These are phyloP conservation scores for Liparis tanakae DNA, from an alignment of 2,797 vertebrate genomes.

Conservation along the genomic window DNA sequence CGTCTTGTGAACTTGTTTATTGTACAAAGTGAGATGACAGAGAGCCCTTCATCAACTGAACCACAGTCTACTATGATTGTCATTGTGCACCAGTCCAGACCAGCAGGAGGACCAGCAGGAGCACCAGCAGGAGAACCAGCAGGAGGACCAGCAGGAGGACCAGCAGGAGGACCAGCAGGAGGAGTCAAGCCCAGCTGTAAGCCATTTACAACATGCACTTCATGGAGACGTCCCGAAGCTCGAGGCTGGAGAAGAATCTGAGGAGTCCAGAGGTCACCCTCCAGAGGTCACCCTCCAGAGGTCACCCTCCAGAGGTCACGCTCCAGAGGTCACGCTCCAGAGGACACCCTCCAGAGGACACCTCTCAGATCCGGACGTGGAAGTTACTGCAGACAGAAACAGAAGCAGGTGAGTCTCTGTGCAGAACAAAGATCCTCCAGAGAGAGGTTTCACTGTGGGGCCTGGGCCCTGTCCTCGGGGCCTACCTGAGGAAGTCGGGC, in stretches of 20 bases:
- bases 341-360: no score
- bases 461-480: no score
- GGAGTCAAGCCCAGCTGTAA: slow-evolving; percentile 61
- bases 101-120: slow-evolving; percentile 49
- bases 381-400: slow-evolving; percentile 88
- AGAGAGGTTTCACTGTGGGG: background rate
- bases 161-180: background rate
- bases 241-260: no score
- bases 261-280: no score
- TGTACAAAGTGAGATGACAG: slow-evolving; percentile 61
- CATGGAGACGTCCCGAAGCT: slow-evolving; percentile 42
- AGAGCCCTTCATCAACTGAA: slow-evolving; percentile 88
- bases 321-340: no score
- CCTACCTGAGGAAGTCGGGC: no score
- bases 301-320: no score
- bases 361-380: slow-evolving; percentile 93
- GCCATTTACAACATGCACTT: slow-evolving; percentile 81
- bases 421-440: background rate
- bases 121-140: slow-evolving; percentile 42
- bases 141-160: slow-evolving; percentile 66
- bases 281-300: no score
- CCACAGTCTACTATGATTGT: slow-evolving; percentile 87
- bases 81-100: slow-evolving; percentile 74
- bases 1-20: no score
- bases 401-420: background rate